phyloP scores from a whole-genome alignment of 2,113 vertebrate genomes.

The Argyrosomus japonicus region DNA sequence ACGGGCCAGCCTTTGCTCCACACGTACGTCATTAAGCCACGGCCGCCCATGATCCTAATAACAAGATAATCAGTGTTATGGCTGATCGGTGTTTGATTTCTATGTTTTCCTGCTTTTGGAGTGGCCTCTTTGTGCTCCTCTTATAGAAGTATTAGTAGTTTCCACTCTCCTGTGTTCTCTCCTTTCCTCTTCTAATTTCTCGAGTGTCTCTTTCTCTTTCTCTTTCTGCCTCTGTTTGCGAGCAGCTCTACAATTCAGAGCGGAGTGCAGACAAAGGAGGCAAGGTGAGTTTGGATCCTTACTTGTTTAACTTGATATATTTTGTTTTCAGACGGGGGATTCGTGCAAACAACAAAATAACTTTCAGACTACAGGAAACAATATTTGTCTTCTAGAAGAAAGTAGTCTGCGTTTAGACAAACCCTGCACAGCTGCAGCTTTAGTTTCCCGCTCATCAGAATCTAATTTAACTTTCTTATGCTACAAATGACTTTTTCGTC shows the following conservation, averaged over 20 bases:
- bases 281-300: constrained; percentile 77
- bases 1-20: no score
- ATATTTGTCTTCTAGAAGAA: background rate
- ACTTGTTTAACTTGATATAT: background rate
- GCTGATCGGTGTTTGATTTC: no score
- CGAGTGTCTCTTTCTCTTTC: constrained; percentile 48
- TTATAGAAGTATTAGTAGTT: background rate
- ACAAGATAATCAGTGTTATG: no score
- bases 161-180: background rate
- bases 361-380: background rate
- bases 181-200: constrained; percentile 21
- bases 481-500: background rate
- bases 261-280: constrained; percentile 76
- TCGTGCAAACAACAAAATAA: constrained; percentile 8
- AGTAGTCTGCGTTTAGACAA: background rate
- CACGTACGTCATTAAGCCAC: no score
- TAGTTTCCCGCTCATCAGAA: background rate
- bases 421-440: background rate
- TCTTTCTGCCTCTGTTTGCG: constrained; percentile 33
- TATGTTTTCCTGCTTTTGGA: no score
- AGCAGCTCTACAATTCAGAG: constrained; percentile 81
- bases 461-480: background rate
- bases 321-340: constrained; percentile 9
- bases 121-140: background rate
- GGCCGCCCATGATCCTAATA: no score